Percentiles rank a stretch among this genome's conserved stretches.
phyloP scores from a whole-genome alignment of 2,888 invertebrate genomes.

The Chalcis sispes region DNA sequence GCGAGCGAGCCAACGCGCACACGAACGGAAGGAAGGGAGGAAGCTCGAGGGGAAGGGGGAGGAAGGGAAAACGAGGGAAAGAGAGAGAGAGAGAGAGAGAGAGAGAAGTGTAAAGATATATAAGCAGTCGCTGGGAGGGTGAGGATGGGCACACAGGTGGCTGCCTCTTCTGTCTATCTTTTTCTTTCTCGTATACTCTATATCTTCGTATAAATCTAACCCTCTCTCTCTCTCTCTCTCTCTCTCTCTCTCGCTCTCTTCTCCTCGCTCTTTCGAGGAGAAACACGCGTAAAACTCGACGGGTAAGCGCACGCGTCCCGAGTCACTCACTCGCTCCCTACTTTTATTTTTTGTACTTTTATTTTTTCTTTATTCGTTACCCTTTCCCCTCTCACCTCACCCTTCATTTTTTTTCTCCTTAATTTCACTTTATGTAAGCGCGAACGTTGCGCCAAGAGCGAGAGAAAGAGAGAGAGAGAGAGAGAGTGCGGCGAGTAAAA shows the following conservation, averaged over 20 bases:
- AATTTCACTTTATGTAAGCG: background rate
- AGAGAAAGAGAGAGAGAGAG: too few relatives aligned
- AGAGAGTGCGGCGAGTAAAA: too few relatives aligned
- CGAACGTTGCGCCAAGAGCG: too few relatives aligned
- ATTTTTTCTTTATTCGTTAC: too few relatives aligned
- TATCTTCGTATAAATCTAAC: too few relatives aligned
- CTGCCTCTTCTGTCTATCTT: background rate
- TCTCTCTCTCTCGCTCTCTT: background rate
- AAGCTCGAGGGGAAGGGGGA: background rate
- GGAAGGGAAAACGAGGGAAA: background rate
- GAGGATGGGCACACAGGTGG: slow-evolving; percentile 38
- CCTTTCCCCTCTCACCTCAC: background rate
- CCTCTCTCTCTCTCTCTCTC: background rate
- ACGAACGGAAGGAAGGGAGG: too few relatives aligned
- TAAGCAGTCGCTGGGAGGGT: background rate
- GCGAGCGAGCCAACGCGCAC: slow-evolving; percentile 33
- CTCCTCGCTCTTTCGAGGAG: background rate
- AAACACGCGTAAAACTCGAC: too few relatives aligned
- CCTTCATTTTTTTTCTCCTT: background rate
- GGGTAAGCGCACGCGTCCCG: too few relatives aligned
- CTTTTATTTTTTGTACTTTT: too few relatives aligned
- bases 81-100: background rate
- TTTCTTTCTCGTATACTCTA: background rate
- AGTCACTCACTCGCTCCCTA: too few relatives aligned
- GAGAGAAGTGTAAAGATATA: background rate